Conservation (phyloP, 1,140 invertebrate genomes). For the Heliconius eleuchia region DNA sequence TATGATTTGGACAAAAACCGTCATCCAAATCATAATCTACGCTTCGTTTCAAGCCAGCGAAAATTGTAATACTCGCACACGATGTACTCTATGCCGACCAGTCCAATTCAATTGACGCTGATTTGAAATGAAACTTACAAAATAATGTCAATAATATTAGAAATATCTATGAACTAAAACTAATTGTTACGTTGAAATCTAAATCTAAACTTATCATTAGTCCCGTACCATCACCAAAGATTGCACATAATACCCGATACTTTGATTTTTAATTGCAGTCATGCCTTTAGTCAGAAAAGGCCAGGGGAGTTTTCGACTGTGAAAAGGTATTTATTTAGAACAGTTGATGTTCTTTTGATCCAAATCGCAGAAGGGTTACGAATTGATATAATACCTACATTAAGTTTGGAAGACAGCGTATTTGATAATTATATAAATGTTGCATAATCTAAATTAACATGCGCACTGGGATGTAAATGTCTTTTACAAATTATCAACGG, state of each 20-base stretch:
- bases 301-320: slow-evolving; percentile 61
- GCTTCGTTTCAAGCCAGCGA: slow-evolving; percentile 74
- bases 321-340: slow-evolving; percentile 73
- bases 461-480: slow-evolving; percentile 28
- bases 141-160: slow-evolving; percentile 46
- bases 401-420: slow-evolving; percentile 68
- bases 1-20: slow-evolving; percentile 74
- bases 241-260: slow-evolving; percentile 83
- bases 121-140: slow-evolving; percentile 74
- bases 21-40: slow-evolving; percentile 70
- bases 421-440: slow-evolving; percentile 19
- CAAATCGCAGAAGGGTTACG: slow-evolving; percentile 35
- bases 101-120: slow-evolving; percentile 49
- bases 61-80: slow-evolving; percentile 38
- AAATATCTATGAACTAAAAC: slow-evolving; percentile 50
- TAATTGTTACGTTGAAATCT: slow-evolving; percentile 54
- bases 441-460: slow-evolving; percentile 2
- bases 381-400: slow-evolving; percentile 55
- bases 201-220: slow-evolving; percentile 69
- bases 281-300: slow-evolving; percentile 58
- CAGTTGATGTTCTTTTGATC: slow-evolving; percentile 44
- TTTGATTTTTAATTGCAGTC: slow-evolving; percentile 82
- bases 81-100: slow-evolving; percentile 61
- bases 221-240: slow-evolving; percentile 82
- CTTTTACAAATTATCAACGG: slow-evolving; percentile 45